phyloP scores from a whole-genome alignment of 2,888 invertebrate species.

The Amphipyra berbera region DNA sequence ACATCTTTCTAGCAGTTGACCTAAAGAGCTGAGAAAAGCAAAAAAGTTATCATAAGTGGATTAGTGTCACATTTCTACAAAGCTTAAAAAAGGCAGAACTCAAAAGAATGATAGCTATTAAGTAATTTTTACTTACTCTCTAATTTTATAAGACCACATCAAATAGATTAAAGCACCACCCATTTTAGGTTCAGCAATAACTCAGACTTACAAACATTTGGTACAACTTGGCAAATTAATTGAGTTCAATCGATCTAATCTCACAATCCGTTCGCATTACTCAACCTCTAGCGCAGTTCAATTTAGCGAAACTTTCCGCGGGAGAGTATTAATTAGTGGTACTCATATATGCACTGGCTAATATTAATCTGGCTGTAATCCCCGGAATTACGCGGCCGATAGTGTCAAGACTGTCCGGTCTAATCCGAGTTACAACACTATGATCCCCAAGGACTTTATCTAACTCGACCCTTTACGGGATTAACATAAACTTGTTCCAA shows the following conservation, averaged over 20 bases:
- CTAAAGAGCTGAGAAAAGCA: no score
- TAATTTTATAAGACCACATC: no score
- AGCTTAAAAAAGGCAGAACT: no score
- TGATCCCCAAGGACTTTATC: slow-evolving; percentile 81
- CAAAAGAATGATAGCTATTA: no score
- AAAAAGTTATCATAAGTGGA: no score
- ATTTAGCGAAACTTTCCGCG: slow-evolving; percentile 61
- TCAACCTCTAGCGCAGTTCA: slow-evolving; percentile 58
- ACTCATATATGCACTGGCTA: slow-evolving; percentile 72
- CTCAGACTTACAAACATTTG: slow-evolving; percentile 49
- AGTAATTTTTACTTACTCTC: no score
- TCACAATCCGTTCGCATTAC: slow-evolving; percentile 54
- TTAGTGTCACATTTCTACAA: no score
- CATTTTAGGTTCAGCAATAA: slow-evolving; percentile 48
- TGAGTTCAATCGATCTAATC: slow-evolving; percentile 61
- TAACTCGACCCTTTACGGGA: slow-evolving; percentile 83
- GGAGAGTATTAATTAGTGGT: slow-evolving; percentile 72
- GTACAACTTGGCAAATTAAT: slow-evolving; percentile 58
- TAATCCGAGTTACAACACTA: slow-evolving; percentile 80
- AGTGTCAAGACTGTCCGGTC: slow-evolving; percentile 80
- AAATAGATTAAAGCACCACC: not conserved
- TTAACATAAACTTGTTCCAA: slow-evolving; percentile 83
- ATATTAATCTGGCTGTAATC: slow-evolving; percentile 79
- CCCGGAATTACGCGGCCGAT: slow-evolving; percentile 78
- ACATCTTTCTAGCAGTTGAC: no score